These are phyloP conservation scores for Falco columbarius DNA, from an alignment of 2,797 vertebrate genomes.

Conservation along the genomic window DNA sequence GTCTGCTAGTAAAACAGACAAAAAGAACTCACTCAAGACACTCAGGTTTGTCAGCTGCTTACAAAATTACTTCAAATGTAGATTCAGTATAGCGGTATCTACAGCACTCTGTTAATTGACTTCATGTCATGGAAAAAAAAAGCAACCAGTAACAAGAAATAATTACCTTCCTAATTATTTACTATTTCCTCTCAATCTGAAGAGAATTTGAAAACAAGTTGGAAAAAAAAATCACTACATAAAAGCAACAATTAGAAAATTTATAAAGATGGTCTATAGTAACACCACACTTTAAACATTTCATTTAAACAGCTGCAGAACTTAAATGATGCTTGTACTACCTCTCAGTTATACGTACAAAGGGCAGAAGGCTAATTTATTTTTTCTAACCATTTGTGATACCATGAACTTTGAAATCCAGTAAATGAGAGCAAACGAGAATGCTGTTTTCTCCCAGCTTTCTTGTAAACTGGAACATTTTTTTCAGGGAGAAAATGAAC, in stretches of 20 bases:
- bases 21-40: neutral
- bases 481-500: neutral
- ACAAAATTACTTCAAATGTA: neutral
- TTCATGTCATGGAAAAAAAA: neutral
- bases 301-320: neutral
- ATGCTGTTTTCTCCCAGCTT: neutral
- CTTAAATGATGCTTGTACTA: neutral
- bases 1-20: neutral
- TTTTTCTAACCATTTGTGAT: neutral
- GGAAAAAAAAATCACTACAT: neutral
- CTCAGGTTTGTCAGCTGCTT: neutral
- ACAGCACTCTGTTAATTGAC: neutral
- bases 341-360: neutral
- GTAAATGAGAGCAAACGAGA: neutral
- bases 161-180: neutral
- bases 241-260: neutral
- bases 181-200: neutral
- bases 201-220: neutral
- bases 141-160: neutral
- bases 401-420: neutral
- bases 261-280: neutral
- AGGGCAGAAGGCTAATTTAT: neutral
- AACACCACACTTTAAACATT: neutral
- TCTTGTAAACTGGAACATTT: neutral
- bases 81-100: neutral